Percentiles rank a stretch among this genome's conserved stretches.
phyloP scores from a whole-genome alignment of 2,113 vertebrate genomes.

The Puffinus mauretanicus region DNA sequence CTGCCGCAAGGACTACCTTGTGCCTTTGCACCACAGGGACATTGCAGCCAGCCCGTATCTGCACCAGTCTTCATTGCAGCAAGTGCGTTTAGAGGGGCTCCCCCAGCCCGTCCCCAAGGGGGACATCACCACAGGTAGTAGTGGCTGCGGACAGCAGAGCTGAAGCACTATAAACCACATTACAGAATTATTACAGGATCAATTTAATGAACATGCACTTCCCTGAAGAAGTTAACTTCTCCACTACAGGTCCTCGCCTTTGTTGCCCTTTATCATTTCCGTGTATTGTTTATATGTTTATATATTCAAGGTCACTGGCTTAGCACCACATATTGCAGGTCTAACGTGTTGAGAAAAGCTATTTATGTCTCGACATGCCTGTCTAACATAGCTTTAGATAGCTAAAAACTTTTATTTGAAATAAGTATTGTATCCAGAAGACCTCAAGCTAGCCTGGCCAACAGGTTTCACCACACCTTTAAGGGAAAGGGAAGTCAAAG shows the following conservation, averaged over 20 bases:
- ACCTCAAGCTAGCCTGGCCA: background rate
- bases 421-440: background rate
- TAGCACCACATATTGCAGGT: background rate
- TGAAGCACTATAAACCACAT: background rate
- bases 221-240: background rate
- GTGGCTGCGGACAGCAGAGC: background rate
- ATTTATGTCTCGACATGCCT: background rate
- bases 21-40: background rate
- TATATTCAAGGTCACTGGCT: background rate
- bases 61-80: background rate
- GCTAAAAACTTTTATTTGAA: background rate
- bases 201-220: background rate
- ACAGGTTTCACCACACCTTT: background rate
- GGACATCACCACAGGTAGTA: background rate
- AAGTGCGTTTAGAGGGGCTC: background rate
- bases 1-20: background rate
- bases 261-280: background rate
- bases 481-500: background rate
- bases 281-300: background rate
- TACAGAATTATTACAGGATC: background rate
- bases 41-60: background rate
- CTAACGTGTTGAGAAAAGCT: background rate
- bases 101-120: too few relatives aligned
- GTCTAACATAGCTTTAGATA: background rate
- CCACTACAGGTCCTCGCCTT: background rate